Base-by-base conservation (phyloP, 2,797 vertebrate species). In the Arctocebus calabarensis region DNA sequence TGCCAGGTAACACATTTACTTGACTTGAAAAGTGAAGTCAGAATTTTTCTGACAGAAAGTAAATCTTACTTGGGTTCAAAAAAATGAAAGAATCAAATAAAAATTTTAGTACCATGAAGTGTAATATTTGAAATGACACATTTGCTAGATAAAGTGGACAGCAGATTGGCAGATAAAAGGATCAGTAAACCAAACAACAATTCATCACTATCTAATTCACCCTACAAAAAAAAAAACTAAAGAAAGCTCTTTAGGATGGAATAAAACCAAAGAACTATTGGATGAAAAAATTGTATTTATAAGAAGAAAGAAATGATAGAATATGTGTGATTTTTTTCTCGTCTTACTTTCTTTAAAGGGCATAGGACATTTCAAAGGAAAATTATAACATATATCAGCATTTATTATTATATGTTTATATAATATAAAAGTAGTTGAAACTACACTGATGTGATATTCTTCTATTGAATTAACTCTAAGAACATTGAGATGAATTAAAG, bases 11-110 rank as follows among this genome's bases (percentile, higher is more conserved):
- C 75, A 77, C 43, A 40, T 79, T 55, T 64, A 77, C 78, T 95
- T 91, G 84, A 88, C 59, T 81, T 91, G 71, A 91, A 78, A 82
- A 91, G 55, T 77, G 55, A 90, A 88, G 71, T 62, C 71, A 62
- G 57, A 81, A 22, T 43, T 29, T 83, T 92, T 93, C 73, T 79
- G 40, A 84, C 57, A 25, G 48, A 57, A 78, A 78, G n/a, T 57
- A 57, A 57, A 78, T 55, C 52, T 78, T 22, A 57, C 57, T 57
- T 78, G 13, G 7, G 4, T 78, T 78, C 0, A 5, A 57, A 34
- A 34, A 77, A 78, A 81, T 16, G 48, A 52, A 14, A 66, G 27
- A 84, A 25, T 1, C 29, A 82, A 59, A 62, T 57, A 61, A 84
- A 83, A 70, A 40, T 71, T 83, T 22, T 66, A 12, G 45, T 85